These are phyloP conservation scores for Iselma pallidipennis DNA, from an alignment of 2,888 invertebrate genomes.

Conservation along the genomic window DNA sequence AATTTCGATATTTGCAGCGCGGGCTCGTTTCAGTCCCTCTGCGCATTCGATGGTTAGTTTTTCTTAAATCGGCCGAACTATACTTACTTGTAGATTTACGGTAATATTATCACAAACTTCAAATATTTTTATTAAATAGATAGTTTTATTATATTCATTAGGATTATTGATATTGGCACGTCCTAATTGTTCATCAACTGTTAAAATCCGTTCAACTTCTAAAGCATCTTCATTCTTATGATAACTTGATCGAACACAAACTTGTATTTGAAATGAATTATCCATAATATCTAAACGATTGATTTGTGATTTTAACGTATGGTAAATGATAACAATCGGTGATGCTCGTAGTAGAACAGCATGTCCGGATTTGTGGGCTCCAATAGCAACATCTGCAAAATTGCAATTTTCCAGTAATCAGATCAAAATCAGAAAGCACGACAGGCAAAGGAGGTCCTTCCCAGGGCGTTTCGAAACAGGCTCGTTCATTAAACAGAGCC, in stretches of 20 bases:
- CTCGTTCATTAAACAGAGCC: too few relatives aligned
- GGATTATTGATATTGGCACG: slow-evolving; percentile 23
- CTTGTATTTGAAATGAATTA: slow-evolving; percentile 6
- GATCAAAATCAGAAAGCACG: not conserved
- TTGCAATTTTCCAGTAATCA: too few relatives aligned
- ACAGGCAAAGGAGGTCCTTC: too few relatives aligned
- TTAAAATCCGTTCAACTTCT: slow-evolving; percentile 27
- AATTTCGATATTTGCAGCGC: too few relatives aligned
- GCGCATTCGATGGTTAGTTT: too few relatives aligned
- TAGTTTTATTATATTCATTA: not conserved
- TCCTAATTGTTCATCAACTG: slow-evolving; percentile 27
- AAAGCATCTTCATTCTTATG: not conserved
- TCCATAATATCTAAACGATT: slow-evolving; percentile 5
- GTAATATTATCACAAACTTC: slow-evolving; percentile 25
- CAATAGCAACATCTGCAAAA: slow-evolving; percentile 63
- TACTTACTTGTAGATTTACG: slow-evolving; percentile 18
- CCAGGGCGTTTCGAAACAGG: too few relatives aligned
- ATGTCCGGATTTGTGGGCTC: slow-evolving; percentile 62
- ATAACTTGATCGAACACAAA: slow-evolving; percentile 9
- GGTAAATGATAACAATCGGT: slow-evolving; percentile 45
- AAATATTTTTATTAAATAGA: slow-evolving; percentile 10
- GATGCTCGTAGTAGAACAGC: slow-evolving; percentile 60
- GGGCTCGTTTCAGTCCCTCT: too few relatives aligned
- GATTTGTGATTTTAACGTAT: slow-evolving; percentile 13
- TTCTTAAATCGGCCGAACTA: too few relatives aligned